Base-by-base conservation (phyloP, 2,113 vertebrate species). In the Mionectes macconnelli region DNA sequence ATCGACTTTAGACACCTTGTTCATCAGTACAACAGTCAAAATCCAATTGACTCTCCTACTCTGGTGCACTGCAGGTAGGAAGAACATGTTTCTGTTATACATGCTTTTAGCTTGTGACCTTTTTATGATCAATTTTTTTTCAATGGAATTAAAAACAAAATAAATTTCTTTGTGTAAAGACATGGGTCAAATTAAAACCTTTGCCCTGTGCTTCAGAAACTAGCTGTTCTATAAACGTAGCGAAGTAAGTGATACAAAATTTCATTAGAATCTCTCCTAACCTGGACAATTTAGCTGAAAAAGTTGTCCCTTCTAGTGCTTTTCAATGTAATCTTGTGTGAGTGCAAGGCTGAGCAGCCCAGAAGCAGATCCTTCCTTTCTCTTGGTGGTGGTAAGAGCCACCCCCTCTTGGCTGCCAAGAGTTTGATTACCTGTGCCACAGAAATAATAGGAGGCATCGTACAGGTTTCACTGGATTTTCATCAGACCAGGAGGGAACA, bases 41-140 rank as follows among this genome's bases (percentile, higher is more conserved):
- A 98, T 90, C 98, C 98, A 18, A 84, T 96, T 0, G 93, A 98
- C 49, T 99, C 98, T 1, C 99, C 99, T 9, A 97, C 98, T 27
- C 97, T 99, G 89, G 99, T 99, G 53, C 99, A 99, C 80, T 99
- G 99, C 99, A 99, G 99, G 99, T 99, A 94, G 10, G 91, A 57
- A 37, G 39, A 59, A 80, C 4, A 0, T 40, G 25, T 50, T 56
- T 52, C 18, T 77, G 10, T 59, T 63, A 52, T 27, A 20, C 20
- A 25, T 3, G 3, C 17, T 74, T 91, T 14, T 28, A 27, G 39
- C 25, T 39, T 76, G 14, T 37, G 67, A 3, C 17, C 69, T 78
- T 84, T 88, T 84, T 17, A 35, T 60, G 16, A 59, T 22, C 7
- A 19, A 0, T 57, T 70, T 4, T 55, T 27, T 27, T 50, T 52